Evolutionary conservation across 2,797 vertebrate genomes (phyloP), one percentile per base, ranked within the genome.

Genomic region (Melanotaenia maccullochi): DNA sequence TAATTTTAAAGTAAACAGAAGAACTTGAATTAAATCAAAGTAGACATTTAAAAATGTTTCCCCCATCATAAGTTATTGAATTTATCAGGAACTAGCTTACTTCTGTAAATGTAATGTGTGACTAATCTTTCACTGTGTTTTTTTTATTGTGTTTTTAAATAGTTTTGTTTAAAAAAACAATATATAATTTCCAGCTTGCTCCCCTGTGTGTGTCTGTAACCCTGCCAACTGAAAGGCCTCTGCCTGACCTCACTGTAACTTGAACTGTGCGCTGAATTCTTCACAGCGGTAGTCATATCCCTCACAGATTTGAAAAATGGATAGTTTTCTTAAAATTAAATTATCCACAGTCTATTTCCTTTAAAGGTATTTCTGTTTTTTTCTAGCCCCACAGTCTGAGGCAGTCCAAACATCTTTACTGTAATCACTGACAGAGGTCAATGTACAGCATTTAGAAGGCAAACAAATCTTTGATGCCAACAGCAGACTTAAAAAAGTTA

Each of bases 261-360:
- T 61, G 57, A 73, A 71, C 73, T 72, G 78, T 89, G 84, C 70
- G 65, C 61, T 56, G 71, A 84, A 87, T 90, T 90, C 81, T 82
- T 88, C 35, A 16, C 69, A 67, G 55, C 16, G 2, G 16, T 9
- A 51, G 63, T 85, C 79, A 89, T 30, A 60, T 65, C 71, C 82
- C 35, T 52, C 55, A 47, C 3, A 44, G 67, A 75, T 51, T 42
- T 28, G 16, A 47, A 44, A 51, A 61, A 59, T 61, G n/a, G 60
- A 28, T 61, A 20, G 18, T 60, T 75, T 68, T 75, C 49, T 61
- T 55, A 9, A 71, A 76, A 56, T 80, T 11, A 25, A 57, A 63
- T 69, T 52, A 20, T 44, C 22, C 30, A 6, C 9, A 13, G 51
- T 67, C 22, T 59, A 18, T 47, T 66, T 56, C 12, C 7, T 65